phyloP scores from a whole-genome alignment of 2,113 vertebrate species.

The Bufo gargarizans region DNA sequence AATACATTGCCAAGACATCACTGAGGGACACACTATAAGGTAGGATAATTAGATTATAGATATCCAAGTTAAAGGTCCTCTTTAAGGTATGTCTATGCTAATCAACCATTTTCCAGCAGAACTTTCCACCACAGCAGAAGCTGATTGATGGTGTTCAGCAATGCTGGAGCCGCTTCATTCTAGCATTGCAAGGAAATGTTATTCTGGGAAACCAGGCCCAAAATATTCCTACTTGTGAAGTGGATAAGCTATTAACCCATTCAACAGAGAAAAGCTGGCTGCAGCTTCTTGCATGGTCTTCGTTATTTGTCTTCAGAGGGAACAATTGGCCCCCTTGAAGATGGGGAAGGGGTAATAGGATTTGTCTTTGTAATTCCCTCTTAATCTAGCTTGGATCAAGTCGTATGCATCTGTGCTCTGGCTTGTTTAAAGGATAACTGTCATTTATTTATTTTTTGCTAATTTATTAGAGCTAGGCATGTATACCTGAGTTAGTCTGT shows the following conservation, averaged over 20 bases:
- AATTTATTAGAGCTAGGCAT: no score
- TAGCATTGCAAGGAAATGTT: neutral
- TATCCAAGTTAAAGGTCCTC: no score
- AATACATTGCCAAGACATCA: no score
- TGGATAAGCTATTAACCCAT: neutral
- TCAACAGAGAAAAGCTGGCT: no score
- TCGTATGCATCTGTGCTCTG: slow-evolving; percentile 12
- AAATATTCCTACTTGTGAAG: neutral
- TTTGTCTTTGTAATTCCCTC: slow-evolving; percentile 51
- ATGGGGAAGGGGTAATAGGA: slow-evolving; percentile 10
- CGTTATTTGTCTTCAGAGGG: neutral
- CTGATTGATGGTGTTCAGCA: neutral
- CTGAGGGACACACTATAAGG: no score
- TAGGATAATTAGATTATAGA: no score
- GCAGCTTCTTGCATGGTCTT: no score
- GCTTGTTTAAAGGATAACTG: neutral
- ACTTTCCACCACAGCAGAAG: neutral
- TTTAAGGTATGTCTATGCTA: no score
- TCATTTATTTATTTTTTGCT: no score
- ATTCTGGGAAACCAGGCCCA: neutral
- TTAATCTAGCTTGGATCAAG: neutral
- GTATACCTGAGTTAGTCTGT: no score
- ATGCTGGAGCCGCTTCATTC: neutral
- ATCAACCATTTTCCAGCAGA: no score
- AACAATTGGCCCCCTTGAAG: neutral